These are phyloP conservation scores for Prorops nasuta DNA, from an alignment of 1,140 invertebrate species.

Conservation along the genomic window DNA sequence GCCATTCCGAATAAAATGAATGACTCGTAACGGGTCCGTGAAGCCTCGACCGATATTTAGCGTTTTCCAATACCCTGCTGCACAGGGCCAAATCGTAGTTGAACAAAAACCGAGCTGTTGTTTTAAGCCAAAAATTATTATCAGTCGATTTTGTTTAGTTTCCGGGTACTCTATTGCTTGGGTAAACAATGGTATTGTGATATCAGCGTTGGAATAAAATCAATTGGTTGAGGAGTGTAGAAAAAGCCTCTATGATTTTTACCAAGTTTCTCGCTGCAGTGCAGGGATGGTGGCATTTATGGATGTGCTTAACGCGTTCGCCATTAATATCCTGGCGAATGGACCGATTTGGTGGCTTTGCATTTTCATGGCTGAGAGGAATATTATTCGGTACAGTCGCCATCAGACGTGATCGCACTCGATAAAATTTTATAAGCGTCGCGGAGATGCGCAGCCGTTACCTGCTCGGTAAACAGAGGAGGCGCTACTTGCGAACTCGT, in stretches of 20 bases:
- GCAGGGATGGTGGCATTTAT: too few relatives aligned
- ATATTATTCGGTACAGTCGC: conserved; percentile 7
- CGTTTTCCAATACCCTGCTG: conserved; percentile 44
- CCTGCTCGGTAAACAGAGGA: conserved; percentile 15
- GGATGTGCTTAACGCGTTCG: conserved; percentile 7
- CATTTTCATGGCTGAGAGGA: not conserved
- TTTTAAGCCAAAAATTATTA: too few relatives aligned
- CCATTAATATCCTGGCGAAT: conserved; percentile 8
- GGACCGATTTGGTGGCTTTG: conserved; percentile 7
- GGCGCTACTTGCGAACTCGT: conserved; percentile 10
- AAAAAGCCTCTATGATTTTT: not conserved
- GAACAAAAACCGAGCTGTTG: too few relatives aligned
- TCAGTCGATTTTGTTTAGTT: too few relatives aligned
- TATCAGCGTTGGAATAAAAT: too few relatives aligned
- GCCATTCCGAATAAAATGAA: conserved; percentile 46
- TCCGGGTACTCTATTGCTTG: too few relatives aligned
- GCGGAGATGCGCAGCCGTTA: conserved; percentile 12
- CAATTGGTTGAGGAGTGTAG: not conserved
- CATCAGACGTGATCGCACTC: conserved; percentile 13
- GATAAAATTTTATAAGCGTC: conserved; percentile 13
- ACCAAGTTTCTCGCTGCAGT: conserved; percentile 23
- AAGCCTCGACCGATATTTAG: conserved; percentile 41
- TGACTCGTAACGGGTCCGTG: conserved; percentile 37
- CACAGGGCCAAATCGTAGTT: too few relatives aligned
- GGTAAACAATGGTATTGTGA: too few relatives aligned